A percentile compares a stretch with the other conserved stretches of the same genome.
phyloP scores from a whole-genome alignment of 1,140 invertebrate species.

The Holcopasites calliopsidis region DNA sequence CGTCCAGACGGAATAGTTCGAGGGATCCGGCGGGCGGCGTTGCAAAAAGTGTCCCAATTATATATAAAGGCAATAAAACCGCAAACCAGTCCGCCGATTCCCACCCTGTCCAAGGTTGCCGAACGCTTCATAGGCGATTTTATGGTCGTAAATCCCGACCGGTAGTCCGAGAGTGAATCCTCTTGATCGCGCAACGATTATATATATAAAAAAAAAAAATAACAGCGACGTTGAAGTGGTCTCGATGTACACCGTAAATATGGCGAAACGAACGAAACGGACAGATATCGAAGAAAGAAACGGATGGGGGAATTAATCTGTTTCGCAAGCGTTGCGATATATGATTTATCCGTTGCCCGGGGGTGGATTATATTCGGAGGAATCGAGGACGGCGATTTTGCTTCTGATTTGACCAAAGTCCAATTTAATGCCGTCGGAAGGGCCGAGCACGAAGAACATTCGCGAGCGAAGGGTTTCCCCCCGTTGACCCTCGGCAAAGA shows the following conservation, averaged over 20 bases:
- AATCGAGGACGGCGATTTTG: not conserved
- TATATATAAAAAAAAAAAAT: too few species aligned
- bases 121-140: conserved; percentile 65
- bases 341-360: not conserved
- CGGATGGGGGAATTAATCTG: not conserved
- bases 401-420: too few species aligned
- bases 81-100: conserved; percentile 58
- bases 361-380: not conserved
- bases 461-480: not conserved
- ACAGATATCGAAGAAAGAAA: not conserved
- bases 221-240: conserved; percentile 49
- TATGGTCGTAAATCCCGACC: conserved; percentile 76
- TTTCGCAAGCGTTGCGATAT: conserved; percentile 6
- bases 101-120: conserved; percentile 48
- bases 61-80: conserved; percentile 76
- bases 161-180: conserved; percentile 66
- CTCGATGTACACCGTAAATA: conserved; percentile 20
- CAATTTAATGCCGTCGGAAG: conserved; percentile 1
- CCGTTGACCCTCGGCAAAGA: conserved; percentile 29
- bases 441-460: not conserved
- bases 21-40: conserved; percentile 43
- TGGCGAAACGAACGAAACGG: conserved; percentile 13
- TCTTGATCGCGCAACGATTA: conserved; percentile 71
- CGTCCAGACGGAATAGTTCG: conserved; percentile 55
- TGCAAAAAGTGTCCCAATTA: conserved; percentile 75